These are phyloP conservation scores for Amblyteles armatorius DNA, from an alignment of 2,888 invertebrate genomes.

Conservation along the genomic window DNA sequence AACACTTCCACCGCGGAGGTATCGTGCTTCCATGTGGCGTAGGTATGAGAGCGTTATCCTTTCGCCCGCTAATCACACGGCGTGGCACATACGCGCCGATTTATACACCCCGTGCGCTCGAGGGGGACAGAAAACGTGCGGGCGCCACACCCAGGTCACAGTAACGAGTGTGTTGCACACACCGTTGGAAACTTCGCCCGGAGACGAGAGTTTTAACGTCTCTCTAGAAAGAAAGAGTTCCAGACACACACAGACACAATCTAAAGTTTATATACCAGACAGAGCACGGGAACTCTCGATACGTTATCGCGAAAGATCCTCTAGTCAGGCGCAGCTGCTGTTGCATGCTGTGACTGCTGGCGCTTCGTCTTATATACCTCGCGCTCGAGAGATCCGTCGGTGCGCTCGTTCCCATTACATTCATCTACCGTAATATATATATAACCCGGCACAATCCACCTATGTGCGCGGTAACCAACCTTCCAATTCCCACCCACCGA, in stretches of 20 bases:
- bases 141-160: constrained; percentile 72
- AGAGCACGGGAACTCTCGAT: constrained; percentile 55
- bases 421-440: constrained; percentile 20
- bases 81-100: constrained; percentile 65
- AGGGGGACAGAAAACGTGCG: constrained; percentile 55
- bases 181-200: constrained; percentile 59
- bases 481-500: constrained; percentile 59
- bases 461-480: constrained; percentile 29
- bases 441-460: not conserved
- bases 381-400: constrained; percentile 37
- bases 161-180: constrained; percentile 57
- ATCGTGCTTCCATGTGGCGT: constrained; percentile 56
- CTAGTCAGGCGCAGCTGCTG: constrained; percentile 55
- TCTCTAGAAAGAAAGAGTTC: constrained; percentile 28
- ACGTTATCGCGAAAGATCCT: constrained; percentile 65
- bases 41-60: constrained; percentile 56
- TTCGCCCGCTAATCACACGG: constrained; percentile 65
- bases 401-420: constrained; percentile 63
- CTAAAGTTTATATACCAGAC: constrained; percentile 5
- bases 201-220: constrained; percentile 62
- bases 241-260: not conserved
- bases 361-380: constrained; percentile 41
- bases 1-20: constrained; percentile 50
- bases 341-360: constrained; percentile 41
- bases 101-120: constrained; percentile 40